A percentile compares a stretch with the other conserved stretches of the same genome.
phyloP scores from a whole-genome alignment of 2,797 vertebrate species.

The Chromis chromis region DNA sequence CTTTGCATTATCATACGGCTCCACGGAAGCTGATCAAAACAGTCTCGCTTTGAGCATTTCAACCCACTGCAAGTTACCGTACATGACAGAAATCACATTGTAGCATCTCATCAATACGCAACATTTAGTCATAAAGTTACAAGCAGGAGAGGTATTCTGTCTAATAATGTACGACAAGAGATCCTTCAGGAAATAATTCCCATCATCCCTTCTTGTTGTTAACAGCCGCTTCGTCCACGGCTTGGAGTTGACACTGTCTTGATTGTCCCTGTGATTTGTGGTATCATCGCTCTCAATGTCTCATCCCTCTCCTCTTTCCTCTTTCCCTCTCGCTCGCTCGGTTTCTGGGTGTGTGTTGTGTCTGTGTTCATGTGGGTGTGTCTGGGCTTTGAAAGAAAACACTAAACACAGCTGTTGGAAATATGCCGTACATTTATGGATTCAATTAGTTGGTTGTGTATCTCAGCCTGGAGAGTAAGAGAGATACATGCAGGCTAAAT shows the following conservation, averaged over 20 bases:
- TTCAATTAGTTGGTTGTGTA: constrained; percentile 13
- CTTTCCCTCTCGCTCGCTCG: background rate
- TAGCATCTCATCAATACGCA: constrained; percentile 34
- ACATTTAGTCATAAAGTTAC: constrained; percentile 15
- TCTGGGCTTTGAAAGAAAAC: constrained; percentile 44
- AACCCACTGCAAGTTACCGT: background rate
- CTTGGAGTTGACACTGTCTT: constrained; percentile 47
- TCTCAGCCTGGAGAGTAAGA: background rate
- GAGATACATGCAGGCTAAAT: no score
- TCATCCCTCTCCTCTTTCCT: constrained; percentile 10
- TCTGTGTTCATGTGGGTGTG: no score
- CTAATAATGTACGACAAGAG: constrained; percentile 31
- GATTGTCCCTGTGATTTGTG: constrained; percentile 63
- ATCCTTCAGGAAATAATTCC: constrained; percentile 46
- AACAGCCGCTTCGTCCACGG: constrained; percentile 38
- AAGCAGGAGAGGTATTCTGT: constrained; percentile 20
- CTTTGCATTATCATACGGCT: constrained; percentile 18
- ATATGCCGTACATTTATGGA: constrained; percentile 21
- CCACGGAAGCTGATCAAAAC: constrained; percentile 26
- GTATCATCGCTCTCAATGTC: constrained; percentile 51
- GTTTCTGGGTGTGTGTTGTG: no score
- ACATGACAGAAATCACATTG: constrained; percentile 23
- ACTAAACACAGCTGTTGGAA: constrained; percentile 39
- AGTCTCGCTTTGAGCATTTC: constrained; percentile 1
- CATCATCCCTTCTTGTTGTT: constrained; percentile 37